Conservation (phyloP, 2,797 vertebrate genomes). For the Lacerta agilis region DNA sequence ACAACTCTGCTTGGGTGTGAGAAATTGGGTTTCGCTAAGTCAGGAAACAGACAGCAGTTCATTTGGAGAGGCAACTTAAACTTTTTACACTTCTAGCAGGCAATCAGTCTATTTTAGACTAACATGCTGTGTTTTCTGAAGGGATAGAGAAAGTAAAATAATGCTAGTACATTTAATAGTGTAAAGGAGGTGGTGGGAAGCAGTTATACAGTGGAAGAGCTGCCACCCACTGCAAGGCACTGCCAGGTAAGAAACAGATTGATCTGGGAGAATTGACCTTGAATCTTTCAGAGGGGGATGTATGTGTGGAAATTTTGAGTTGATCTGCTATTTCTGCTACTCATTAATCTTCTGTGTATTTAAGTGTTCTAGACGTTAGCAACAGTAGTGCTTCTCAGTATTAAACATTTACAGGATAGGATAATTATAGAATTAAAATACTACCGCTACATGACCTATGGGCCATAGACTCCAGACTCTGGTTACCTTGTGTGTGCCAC, state of each 20-base stretch:
- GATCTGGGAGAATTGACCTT: not conserved
- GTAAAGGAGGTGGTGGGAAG: not conserved
- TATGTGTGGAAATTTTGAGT: not conserved
- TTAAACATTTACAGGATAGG: not conserved
- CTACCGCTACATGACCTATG: not conserved
- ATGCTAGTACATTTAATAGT: not conserved
- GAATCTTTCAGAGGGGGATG: not conserved
- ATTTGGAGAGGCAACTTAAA: not conserved
- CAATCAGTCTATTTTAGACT: not conserved
- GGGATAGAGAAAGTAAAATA: not conserved
- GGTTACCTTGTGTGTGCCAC: constrained; percentile 79
- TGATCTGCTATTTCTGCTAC: not conserved
- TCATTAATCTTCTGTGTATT: not conserved
- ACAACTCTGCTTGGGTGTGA: not conserved
- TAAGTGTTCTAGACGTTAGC: not conserved
- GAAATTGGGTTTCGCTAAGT: not conserved
- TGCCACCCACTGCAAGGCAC: not conserved
- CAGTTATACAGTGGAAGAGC: not conserved
- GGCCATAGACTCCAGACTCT: constrained; percentile 13
- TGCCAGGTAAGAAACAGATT: not conserved
- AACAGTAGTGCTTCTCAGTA: not conserved
- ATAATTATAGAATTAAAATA: not conserved
- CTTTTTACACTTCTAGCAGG: not conserved
- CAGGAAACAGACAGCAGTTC: not conserved
- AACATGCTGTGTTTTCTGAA: not conserved